phyloP scores from a whole-genome alignment of 2,888 invertebrate genomes.

The Clitarchus hookeri region DNA sequence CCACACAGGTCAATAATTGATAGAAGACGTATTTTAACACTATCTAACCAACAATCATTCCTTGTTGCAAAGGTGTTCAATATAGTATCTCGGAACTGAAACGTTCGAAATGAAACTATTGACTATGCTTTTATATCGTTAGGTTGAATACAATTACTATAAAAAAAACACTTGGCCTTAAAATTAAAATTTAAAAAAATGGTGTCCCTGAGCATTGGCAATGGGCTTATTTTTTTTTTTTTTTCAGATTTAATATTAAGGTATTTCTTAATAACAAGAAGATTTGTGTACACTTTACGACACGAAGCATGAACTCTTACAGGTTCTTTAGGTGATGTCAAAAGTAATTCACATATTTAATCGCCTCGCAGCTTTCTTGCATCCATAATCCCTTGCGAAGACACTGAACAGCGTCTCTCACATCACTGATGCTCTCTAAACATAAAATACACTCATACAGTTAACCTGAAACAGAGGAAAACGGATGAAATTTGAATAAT shows the following conservation, averaged over 20 bases:
- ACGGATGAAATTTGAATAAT: background rate
- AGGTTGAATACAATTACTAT: background rate
- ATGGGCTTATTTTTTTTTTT: background rate
- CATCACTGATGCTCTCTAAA: background rate
- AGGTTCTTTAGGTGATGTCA: background rate
- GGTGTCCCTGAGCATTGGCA: background rate
- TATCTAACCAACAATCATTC: background rate
- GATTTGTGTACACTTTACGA: constrained; percentile 6
- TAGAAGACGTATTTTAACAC: background rate
- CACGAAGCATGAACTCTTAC: background rate
- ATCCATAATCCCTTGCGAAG: background rate
- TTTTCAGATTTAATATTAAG: background rate
- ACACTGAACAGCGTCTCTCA: background rate
- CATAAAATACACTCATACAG: background rate
- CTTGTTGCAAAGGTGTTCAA: background rate
- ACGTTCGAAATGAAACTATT: too few relatives aligned
- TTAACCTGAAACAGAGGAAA: background rate
- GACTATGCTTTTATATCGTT: too few relatives aligned
- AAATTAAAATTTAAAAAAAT: constrained; percentile 4
- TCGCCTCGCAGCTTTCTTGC: background rate
- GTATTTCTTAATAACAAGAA: background rate
- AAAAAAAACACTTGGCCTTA: background rate
- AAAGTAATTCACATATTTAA: background rate
- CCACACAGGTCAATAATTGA: background rate
- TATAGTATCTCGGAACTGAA: background rate